Base-by-base conservation (phyloP, 1,140 invertebrate species). In the Cydia pomonella region DNA sequence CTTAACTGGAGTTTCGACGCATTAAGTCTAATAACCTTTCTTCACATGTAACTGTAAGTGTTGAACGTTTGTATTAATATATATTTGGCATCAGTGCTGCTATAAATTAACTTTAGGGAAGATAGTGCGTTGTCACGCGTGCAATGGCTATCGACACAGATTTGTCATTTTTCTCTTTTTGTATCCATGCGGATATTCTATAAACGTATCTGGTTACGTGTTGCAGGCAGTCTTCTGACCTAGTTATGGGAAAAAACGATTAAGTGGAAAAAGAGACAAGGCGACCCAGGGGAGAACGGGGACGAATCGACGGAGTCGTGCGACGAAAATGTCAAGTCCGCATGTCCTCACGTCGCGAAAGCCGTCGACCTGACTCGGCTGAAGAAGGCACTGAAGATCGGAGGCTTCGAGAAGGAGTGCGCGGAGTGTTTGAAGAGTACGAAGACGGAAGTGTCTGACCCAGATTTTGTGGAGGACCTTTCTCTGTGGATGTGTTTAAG, bases 331-430 rank as follows among this genome's bases (percentile, higher is more conserved):
- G 85, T 89, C 75, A 86, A 88, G 59, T 91, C 90, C 66, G 88
- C 92, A 81, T 97, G 97, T 88, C 92, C 93, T 77, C 97, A 97
- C 87, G 93, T 96, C 64, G 93, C 93, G 6, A 96, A 96, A 85
- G 93, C 96, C 2, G 94, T 96, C 4, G 95, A 96, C 85, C 84
- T 96, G 53, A 89, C 89, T 4, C 93, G 93, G 53, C 86, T 97
- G 72, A 95, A 95, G 79, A 96, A 96, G 80, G 83, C 89, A 2
- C 78, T 97, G 3, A 95, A 94, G 80, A 85, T 88, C 59, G 93
- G 84, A 69, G 94, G 94, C 0, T 93, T 95, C 77, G 84, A 86
- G 13, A 94, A 87, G 76, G 95, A 95, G 75, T 97, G 96, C 88
- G 84, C 90, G 3, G 93, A 94, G 80, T 97, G 96, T 79, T 93